These are phyloP conservation scores for Folsomia manolachei DNA, from an alignment of 2,888 invertebrate species.

Conservation along the genomic window DNA sequence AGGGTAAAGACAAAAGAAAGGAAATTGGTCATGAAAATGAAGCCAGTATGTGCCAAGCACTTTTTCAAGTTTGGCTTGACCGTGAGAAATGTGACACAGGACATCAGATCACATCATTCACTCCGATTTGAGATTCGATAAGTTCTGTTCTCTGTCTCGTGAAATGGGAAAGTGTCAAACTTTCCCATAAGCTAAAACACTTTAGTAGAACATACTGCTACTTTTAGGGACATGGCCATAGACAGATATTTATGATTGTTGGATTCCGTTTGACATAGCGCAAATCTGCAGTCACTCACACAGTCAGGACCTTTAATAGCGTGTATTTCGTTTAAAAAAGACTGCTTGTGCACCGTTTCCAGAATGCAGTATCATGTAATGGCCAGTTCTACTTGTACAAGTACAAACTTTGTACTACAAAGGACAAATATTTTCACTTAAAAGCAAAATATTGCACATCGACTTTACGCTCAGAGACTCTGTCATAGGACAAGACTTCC, in stretches of 20 bases:
- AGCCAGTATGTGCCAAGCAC: neutral
- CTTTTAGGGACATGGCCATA: neutral
- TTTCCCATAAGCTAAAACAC: neutral
- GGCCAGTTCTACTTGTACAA: too few species aligned
- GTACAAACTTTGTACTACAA: too few species aligned
- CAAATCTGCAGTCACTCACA: neutral
- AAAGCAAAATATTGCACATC: too few species aligned
- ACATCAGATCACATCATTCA: neutral
- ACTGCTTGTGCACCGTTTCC: too few species aligned
- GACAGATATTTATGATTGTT: neutral
- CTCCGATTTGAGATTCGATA: neutral
- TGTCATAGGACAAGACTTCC: too few species aligned
- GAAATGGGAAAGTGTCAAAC: neutral
- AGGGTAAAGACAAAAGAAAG: neutral
- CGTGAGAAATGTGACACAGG: neutral
- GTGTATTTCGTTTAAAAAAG: too few species aligned
- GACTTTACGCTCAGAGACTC: too few species aligned
- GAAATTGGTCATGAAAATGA: constrained; percentile 3
- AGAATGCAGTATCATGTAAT: too few species aligned
- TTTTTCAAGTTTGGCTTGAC: neutral
- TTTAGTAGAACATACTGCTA: too few species aligned
- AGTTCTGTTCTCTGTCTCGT: too few species aligned
- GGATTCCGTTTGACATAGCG: neutral
- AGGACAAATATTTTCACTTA: too few species aligned
- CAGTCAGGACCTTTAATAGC: too few species aligned